Percentiles rank a stretch among this genome's conserved stretches.
Conservation (phyloP, 2,797 vertebrate species). For the Eupleurogrammus muticus region DNA sequence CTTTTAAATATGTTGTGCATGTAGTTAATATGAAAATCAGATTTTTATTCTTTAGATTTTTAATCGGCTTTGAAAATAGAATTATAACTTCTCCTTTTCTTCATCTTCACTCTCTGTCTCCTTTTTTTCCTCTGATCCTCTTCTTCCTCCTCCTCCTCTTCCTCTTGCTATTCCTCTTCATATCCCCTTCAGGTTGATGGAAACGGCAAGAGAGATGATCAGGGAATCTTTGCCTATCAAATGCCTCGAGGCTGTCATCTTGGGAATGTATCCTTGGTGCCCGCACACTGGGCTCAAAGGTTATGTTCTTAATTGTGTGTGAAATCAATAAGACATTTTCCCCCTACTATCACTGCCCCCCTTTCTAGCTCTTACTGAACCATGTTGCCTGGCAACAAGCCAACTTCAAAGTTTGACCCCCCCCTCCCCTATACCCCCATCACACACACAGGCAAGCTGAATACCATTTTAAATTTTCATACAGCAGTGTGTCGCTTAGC, state of each 20-base stretch:
- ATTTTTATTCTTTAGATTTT: neutral
- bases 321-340: constrained; percentile 62
- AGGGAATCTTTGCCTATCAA: constrained; percentile 97
- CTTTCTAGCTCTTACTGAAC: constrained; percentile 36
- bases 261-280: constrained; percentile 96
- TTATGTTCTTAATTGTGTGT: constrained; percentile 46
- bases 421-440: neutral
- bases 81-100: neutral
- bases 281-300: constrained; percentile 23
- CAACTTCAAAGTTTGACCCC: constrained; percentile 56
- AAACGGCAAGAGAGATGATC: constrained; percentile 97
- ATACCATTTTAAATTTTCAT: too few relatives aligned
- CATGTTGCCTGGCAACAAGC: constrained; percentile 76
- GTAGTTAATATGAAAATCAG: neutral
- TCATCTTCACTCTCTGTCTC: too few relatives aligned
- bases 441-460: neutral
- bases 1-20: neutral
- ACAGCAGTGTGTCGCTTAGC: too few relatives aligned
- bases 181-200: constrained; percentile 90
- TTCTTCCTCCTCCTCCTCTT: constrained; percentile 32
- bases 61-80: neutral
- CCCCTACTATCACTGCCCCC: constrained; percentile 18
- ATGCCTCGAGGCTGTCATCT: constrained; percentile 98
- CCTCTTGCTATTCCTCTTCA: constrained; percentile 25
- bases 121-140: neutral